Base-by-base conservation (phyloP, 1,140 invertebrate species). In the Zaprionus lachaisei region DNA sequence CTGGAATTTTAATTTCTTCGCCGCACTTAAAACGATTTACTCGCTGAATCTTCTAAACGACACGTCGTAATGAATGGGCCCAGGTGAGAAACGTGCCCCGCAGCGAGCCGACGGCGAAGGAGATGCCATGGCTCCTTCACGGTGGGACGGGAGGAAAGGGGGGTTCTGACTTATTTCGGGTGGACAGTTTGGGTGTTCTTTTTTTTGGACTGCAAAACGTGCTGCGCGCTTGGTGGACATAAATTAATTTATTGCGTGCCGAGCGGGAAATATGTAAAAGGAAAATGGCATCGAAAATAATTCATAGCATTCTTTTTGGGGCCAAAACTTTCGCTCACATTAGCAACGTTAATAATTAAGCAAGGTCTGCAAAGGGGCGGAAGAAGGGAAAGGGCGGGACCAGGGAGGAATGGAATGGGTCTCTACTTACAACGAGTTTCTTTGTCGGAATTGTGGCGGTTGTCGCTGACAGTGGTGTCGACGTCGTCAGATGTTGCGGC, bases 371-470 rank as follows among this genome's bases (percentile, higher is more conserved):
- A n/a, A 26, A 49, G 14, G 17, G 5, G 15, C 20, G 15, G 51
- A 5, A 22, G 1, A 17, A 24, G 17, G n/a, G 1, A 1, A 6
- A 34, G 11, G 56, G 91, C 89, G 1, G n/a, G 28, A n/a, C 22
- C 4, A 34, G 31, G 9, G 3, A 34, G 9, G 31, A 34, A 34
- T 34, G 31, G 31, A 34, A 9, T 11, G 9, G 31, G 31, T 41
- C 38, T 41, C 41, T 70, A 93, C 92, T 93, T 93, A 93, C 92
- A 80, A 92, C 92, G 73, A 93, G 91, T 79, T 93, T 93, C 80
- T 93, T 93, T 79, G 91, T 92, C 91, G 91, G 91, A 91, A 92
- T 92, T 86, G 91, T 92, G 92, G 87, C 89, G 81, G 92, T 86
- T 82, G 70, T 68, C 85, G 85, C 79, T 73, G 86, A 86, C 86